These are phyloP conservation scores for Pimpla rufipes DNA, from an alignment of 2,888 invertebrate genomes.

Conservation along the genomic window DNA sequence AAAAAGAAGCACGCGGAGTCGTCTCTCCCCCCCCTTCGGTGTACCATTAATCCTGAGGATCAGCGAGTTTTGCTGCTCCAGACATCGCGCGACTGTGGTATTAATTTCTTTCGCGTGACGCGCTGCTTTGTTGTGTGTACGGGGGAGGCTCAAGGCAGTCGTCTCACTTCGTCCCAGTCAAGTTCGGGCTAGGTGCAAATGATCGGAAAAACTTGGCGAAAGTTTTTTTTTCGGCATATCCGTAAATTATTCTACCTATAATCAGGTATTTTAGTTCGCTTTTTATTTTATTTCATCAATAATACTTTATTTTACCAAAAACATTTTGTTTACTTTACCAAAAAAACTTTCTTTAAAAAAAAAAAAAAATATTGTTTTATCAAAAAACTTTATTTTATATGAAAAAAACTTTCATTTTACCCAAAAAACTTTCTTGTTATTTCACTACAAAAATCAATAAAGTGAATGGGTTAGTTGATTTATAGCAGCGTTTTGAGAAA, in stretches of 20 bases:
- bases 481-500: too few species aligned
- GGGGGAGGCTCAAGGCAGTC: constrained; percentile 1
- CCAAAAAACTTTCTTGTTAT: too few species aligned
- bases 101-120: constrained; percentile 29
- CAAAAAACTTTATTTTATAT: too few species aligned
- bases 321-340: too few species aligned
- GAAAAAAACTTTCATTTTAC: too few species aligned
- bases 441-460: too few species aligned
- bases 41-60: constrained; percentile 54
- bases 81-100: not conserved
- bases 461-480: too few species aligned
- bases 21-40: constrained; percentile 17
- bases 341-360: too few species aligned
- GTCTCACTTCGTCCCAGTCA: not conserved
- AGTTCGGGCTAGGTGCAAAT: not conserved
- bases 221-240: too few species aligned
- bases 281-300: too few species aligned
- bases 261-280: not conserved
- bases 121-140: not conserved
- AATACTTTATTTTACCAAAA: too few species aligned
- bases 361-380: too few species aligned
- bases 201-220: not conserved
- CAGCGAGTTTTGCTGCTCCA: constrained; percentile 13
- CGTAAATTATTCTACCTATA: not conserved
- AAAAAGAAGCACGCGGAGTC: constrained; percentile 15